Percentiles rank a stretch among this genome's conserved stretches.
Evolutionary conservation across 2,113 vertebrate species (phyloP).

Genomic region (Notothenia rossii): DNA sequence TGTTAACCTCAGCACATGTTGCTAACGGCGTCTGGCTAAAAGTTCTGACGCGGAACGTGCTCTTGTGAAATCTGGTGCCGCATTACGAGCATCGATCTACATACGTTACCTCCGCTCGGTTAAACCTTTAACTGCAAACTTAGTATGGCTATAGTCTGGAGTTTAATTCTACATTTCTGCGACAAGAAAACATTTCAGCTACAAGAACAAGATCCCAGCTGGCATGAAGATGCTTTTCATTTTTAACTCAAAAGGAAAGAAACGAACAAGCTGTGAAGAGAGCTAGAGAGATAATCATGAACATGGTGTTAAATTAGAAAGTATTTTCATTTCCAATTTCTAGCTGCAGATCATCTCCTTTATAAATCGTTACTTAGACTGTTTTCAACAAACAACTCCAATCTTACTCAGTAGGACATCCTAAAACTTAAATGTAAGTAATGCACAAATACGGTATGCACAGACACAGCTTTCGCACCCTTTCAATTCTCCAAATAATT

Average conservation of each 20-base stretch:
- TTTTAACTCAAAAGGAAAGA: too few species aligned
- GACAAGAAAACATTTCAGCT: background rate
- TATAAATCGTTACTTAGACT: constrained; percentile 18
- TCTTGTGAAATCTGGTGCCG: too few species aligned
- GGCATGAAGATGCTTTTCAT: too few species aligned
- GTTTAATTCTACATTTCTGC: background rate
- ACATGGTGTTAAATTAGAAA: background rate
- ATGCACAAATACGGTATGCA: background rate
- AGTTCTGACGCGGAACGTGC: too few species aligned
- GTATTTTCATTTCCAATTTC: constrained; percentile 20
- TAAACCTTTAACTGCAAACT: background rate
- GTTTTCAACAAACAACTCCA: constrained; percentile 1
- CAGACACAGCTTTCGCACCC: background rate
- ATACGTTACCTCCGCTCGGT: too few species aligned
- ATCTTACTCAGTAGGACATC: background rate
- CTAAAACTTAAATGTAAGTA: constrained; percentile 12
- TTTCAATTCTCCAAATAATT: constrained; percentile 13
- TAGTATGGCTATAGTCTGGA: background rate
- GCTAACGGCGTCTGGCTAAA: too few species aligned
- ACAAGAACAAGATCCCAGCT: background rate
- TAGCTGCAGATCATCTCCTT: constrained; percentile 14
- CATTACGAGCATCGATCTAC: too few species aligned
- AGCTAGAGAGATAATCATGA: background rate
- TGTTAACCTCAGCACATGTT: too few species aligned
- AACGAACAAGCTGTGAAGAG: background rate